Conservation (phyloP, 2,113 vertebrate genomes). For the Mormyrus iriodes region DNA sequence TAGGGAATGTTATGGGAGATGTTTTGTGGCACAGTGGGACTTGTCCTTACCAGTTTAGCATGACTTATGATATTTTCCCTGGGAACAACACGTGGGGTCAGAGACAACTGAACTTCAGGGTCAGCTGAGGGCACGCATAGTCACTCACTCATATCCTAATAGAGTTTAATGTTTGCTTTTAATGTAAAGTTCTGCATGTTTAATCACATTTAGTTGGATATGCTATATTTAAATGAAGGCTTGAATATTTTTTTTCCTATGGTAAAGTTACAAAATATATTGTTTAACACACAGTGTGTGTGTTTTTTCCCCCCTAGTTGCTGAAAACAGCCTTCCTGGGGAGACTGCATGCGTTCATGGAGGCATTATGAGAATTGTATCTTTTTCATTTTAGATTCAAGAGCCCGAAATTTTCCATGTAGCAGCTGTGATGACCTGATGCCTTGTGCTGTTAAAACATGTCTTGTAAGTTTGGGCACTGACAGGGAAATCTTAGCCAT, state of each 20-base stretch:
- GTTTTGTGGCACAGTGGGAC: conserved; percentile 3
- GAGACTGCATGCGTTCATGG: neutral
- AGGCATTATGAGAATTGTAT: neutral
- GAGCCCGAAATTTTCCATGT: neutral
- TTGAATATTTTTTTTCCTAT: neutral
- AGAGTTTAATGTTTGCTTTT: neutral
- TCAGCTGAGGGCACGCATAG: conserved; percentile 22
- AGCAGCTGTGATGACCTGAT: neutral
- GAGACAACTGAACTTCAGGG: conserved; percentile 21
- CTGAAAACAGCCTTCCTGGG: neutral
- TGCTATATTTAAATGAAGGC: neutral
- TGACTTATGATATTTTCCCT: conserved; percentile 28
- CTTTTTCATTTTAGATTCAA: neutral
- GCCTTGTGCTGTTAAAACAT: neutral
- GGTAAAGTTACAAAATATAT: neutral
- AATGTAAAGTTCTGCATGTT: neutral
- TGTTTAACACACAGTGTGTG: neutral
- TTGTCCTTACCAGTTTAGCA: conserved; percentile 5
- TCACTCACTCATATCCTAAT: neutral
- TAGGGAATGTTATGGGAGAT: conserved; percentile 21
- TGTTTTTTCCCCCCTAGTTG: neutral
- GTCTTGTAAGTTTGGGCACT: neutral
- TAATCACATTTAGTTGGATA: too few relatives aligned
- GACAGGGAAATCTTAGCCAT: neutral
- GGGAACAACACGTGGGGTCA: conserved; percentile 16